phyloP scores from a whole-genome alignment of 2,888 invertebrate species.

The Plagiodera versicolora region DNA sequence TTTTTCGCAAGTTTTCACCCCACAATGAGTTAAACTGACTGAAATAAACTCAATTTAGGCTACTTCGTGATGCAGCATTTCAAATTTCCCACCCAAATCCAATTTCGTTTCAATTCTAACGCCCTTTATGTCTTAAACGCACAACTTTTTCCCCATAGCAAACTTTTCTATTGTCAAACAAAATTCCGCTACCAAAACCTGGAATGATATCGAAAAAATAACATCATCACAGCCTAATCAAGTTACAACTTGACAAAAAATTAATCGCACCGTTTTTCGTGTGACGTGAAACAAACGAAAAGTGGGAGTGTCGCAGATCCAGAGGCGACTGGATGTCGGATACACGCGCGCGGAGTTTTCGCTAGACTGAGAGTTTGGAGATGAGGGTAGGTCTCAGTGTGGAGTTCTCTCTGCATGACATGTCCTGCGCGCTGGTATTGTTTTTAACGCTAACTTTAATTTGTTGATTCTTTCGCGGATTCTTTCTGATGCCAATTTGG shows the following conservation, averaged over 20 bases:
- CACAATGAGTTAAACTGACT: no score
- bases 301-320: conserved; percentile 39
- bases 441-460: not conserved
- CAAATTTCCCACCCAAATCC: no score
- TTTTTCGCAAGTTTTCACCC: no score
- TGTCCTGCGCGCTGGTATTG: conserved; percentile 11
- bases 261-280: not conserved
- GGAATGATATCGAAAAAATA: not conserved
- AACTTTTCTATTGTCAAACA: no score
- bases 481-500: not conserved
- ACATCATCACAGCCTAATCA: not conserved
- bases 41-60: no score
- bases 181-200: no score
- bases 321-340: not conserved
- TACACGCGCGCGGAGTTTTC: not conserved
- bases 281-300: conserved; percentile 13
- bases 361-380: conserved; percentile 8
- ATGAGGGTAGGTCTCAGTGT: not conserved
- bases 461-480: not conserved
- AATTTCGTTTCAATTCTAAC: no score
- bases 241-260: not conserved
- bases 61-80: no score
- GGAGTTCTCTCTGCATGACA: not conserved
- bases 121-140: no score
- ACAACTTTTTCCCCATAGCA: no score